phyloP scores from a whole-genome alignment of 2,113 vertebrate species.

The Callaeas wilsoni region DNA sequence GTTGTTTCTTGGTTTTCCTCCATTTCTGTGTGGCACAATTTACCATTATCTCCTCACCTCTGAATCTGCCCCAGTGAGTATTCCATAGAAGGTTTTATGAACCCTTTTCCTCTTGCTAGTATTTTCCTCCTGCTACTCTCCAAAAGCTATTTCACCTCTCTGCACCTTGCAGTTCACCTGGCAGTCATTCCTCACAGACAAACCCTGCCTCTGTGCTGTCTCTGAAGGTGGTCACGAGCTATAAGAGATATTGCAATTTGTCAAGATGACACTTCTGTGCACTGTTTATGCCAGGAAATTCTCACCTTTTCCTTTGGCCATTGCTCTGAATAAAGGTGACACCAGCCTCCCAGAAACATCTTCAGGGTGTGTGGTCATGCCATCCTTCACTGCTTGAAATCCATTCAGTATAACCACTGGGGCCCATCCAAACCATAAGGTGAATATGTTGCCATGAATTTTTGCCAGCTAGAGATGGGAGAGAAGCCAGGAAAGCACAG shows the following conservation, averaged over 20 bases:
- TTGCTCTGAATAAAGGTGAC: constrained; percentile 36
- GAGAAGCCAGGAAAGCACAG: neutral
- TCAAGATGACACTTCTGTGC: neutral
- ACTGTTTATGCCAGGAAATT: neutral
- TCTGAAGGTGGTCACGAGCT: neutral
- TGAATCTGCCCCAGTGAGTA: neutral
- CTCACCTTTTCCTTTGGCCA: constrained; percentile 63
- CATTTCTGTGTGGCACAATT: neutral
- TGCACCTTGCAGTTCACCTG: neutral
- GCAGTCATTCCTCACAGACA: neutral
- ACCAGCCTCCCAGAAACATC: constrained; percentile 51
- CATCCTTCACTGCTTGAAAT: constrained; percentile 60
- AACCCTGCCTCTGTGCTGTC: neutral
- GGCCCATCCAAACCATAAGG: constrained; percentile 52
- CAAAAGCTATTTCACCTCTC: neutral
- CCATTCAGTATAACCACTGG: constrained; percentile 52
- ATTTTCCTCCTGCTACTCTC: neutral
- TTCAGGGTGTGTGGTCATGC: constrained; percentile 49
- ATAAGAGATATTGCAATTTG: neutral
- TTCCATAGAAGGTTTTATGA: neutral
- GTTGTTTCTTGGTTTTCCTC: neutral
- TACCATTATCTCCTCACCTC: neutral
- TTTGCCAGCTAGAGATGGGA: constrained; percentile 42
- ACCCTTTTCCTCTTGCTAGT: neutral
- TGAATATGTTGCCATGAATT: constrained; percentile 53